Percentiles rank a stretch among this genome's conserved stretches.
Evolutionary conservation across 2,797 vertebrate species (phyloP).

Genomic region (Steatocranus sp.): DNA sequence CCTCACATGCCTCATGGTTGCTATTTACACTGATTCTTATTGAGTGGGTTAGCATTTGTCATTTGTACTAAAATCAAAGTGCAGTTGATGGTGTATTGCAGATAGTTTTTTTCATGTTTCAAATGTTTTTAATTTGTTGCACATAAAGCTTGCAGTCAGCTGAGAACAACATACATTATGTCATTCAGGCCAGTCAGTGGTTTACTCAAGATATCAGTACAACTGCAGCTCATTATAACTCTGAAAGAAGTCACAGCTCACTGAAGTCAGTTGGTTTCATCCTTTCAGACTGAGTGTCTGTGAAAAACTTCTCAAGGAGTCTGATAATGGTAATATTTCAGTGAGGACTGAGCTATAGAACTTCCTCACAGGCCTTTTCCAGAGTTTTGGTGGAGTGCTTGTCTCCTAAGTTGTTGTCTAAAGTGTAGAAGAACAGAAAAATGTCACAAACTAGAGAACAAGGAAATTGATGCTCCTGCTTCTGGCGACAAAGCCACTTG

Average conservation of each 20-base stretch:
- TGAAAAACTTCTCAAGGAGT: not conserved
- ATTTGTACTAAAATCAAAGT: not conserved
- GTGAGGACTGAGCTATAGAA: not conserved
- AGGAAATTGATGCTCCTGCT: not conserved
- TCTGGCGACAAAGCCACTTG: not conserved
- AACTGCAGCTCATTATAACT: not conserved
- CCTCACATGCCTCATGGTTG: not conserved
- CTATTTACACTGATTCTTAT: rapidly evolving
- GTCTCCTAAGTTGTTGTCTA: not conserved
- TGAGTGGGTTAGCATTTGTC: rapidly evolving
- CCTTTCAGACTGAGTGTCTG: not conserved
- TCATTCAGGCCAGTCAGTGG: not conserved
- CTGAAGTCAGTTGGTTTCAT: not conserved
- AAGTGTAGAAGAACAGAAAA: not conserved
- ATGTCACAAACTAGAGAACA: not conserved
- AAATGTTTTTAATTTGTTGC: not conserved
- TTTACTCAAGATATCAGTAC: not conserved
- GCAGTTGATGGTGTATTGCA: not conserved
- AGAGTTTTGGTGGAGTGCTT: not conserved
- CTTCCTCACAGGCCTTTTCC: not conserved
- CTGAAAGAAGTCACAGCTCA: not conserved
- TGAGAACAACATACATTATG: not conserved
- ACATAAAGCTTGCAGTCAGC: not conserved
- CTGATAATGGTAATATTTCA: not conserved
- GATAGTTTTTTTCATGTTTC: not conserved